Evolutionary conservation across 2,113 vertebrate genomes (phyloP), one percentile per base, ranked within the genome.

Genomic region (Cephalopterus ornatus): DNA sequence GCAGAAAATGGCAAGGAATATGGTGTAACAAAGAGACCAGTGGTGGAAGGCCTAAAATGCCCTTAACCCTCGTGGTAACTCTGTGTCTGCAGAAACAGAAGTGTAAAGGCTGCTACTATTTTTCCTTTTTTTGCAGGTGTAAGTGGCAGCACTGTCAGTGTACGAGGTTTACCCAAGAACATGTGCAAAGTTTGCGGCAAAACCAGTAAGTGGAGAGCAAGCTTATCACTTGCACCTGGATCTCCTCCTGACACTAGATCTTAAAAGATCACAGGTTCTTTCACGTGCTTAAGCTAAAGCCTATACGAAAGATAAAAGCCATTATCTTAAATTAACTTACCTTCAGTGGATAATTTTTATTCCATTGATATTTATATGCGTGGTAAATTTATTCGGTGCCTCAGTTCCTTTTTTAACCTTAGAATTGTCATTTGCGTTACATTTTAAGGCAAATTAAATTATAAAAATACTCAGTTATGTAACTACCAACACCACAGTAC

Each of bases 401-500:
- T 81, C 42, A 12, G 13, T 96, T 96, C 84, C 63, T 93, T 97
- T 97, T 94, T 86, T 44, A 75, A 90, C 49, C 85, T 56, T 85
- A 90, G 71, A 93, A 86, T 74, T 95, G 79, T 92, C 79, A 96
- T 90, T 97, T 90, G 88, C 85, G 62, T 93, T 76, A 73, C 77
- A 93, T 85, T 89, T 93, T 85, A 93, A 92, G 92, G 16, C 61
- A 96, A 96, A 95, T 91, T 90, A 94, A 94, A 95, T 96, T 91
- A 81, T 46, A 90, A 95, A 97, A 96, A 91, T 72, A 87, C n/a
- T 52, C 87, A 61, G 41, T 87, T 61, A 74, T 94, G 56, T 95
- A 84, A 94, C 58, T 66, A 66, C 82, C 88, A 96, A 46, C 50
- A 85, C 14, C 47, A 65, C 32, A 93, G 80, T 91, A 88, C 88